Evolutionary conservation across 1,140 invertebrate genomes (phyloP).

Genomic region (Liolophura sinensis): DNA sequence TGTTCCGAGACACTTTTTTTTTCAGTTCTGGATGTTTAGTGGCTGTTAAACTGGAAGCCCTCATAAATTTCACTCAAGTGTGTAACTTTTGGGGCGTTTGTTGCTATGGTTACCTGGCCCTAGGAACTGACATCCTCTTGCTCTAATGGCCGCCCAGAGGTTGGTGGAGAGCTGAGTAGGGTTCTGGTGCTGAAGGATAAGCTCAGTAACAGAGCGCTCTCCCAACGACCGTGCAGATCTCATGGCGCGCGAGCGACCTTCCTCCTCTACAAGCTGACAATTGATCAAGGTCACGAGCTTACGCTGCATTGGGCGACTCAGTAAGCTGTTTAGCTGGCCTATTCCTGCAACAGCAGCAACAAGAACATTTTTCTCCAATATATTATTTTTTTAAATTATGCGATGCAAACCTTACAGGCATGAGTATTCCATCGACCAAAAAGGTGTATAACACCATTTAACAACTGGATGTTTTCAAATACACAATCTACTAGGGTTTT

Average conservation of each 20-base stretch:
- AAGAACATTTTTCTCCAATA: too few relatives aligned
- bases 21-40: not conserved
- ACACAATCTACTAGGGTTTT: too few relatives aligned
- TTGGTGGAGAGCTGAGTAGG: constrained; percentile 89
- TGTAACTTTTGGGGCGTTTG: not conserved
- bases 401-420: too few relatives aligned
- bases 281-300: constrained; percentile 91
- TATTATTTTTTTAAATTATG: too few relatives aligned
- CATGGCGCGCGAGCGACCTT: constrained; percentile 74
- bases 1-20: too few relatives aligned
- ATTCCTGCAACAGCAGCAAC: too few relatives aligned
- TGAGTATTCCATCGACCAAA: too few relatives aligned
- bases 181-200: constrained; percentile 93
- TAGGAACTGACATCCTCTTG: constrained; percentile 96
- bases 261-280: constrained; percentile 89
- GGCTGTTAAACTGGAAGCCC: not conserved
- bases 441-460: too few relatives aligned
- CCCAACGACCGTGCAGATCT: constrained; percentile 84
- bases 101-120: constrained; percentile 73
- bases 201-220: constrained; percentile 91
- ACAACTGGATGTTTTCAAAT: too few relatives aligned
- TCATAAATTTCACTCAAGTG: not conserved
- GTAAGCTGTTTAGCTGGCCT: constrained; percentile 29
- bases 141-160: constrained; percentile 95
- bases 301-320: constrained; percentile 92